A percentile compares a stretch with the other conserved stretches of the same genome.
These are phyloP conservation scores for Drosophila anomalata DNA, from an alignment of 2,888 invertebrate genomes.

Conservation along the genomic window DNA sequence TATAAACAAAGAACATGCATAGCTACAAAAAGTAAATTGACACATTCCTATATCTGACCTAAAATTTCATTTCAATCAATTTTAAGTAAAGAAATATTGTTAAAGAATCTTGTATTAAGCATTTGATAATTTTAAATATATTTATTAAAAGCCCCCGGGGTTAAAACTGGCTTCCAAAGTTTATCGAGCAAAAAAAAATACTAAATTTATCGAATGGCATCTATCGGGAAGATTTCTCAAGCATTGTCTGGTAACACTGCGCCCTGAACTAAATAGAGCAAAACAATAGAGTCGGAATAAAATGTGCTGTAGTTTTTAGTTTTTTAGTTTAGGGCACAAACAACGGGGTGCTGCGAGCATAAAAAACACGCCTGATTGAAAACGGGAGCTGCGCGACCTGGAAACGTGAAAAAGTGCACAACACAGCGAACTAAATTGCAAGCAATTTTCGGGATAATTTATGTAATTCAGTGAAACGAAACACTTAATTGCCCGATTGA, in stretches of 20 bases:
- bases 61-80: too few relatives aligned
- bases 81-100: too few relatives aligned
- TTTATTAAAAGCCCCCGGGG: neutral
- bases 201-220: neutral
- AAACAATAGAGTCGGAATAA: conserved; percentile 14
- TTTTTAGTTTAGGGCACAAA: conserved; percentile 34
- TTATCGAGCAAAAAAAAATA: neutral
- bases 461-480: conserved; percentile 22
- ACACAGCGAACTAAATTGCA: conserved; percentile 1
- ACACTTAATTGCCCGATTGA: neutral
- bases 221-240: neutral
- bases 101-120: too few relatives aligned
- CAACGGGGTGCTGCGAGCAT: neutral
- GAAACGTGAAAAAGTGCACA: conserved; percentile 12
- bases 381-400: conserved; percentile 18
- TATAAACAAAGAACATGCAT: too few relatives aligned
- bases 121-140: neutral
- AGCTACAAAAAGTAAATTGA: too few relatives aligned
- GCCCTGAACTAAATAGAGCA: conserved; percentile 11
- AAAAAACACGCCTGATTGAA: conserved; percentile 5
- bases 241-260: neutral
- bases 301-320: conserved; percentile 22
- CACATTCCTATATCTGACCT: too few relatives aligned
- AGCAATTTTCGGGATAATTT: conserved; percentile 13
- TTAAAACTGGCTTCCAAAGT: neutral